Base-by-base conservation (phyloP, 2,113 vertebrate species). In the Cyprinodon tularosa region DNA sequence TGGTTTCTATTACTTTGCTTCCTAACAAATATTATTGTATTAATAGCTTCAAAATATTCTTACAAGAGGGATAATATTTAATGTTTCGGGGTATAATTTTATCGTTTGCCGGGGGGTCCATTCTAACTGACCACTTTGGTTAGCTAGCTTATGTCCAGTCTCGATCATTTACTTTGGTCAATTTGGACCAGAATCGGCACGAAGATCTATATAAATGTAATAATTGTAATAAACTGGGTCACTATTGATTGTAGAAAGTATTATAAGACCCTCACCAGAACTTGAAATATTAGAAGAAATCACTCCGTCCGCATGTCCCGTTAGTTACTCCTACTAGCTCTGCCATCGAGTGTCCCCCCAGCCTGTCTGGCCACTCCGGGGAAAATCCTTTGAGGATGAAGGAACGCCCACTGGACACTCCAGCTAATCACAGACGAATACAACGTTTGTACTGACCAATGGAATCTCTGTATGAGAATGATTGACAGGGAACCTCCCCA, bases 301-400 rank as follows among this genome's bases (percentile, higher is more conserved):
- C 90, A 84, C 84, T 76, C 72, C 71, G 89, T 88, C 90, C 89
- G 89, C 91, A 93, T 90, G 93, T 93, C 93, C 93, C 88, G 89
- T 86, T 91, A 92, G 84, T 37, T 86, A 82, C 91, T 92, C 85
- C 83, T 63, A 80, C 86, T 89, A 91, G 90, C 88, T 74, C 90
- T 90, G 89, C 92, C 91, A 93, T 94, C 93, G 93, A 79, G 88
- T 83, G 82, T 90, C 85, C 91, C 63, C 89, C 84, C 83, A 82
- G 86, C 82, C 80, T 66, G 89, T 91, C 87, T 84, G 77, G 70
- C 77, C 86, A 79, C 81, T 84, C 82, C 70, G 39, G 84, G 85
- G 75, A 80, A 72, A 84, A 86, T 80, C 87, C 84, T 76, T 66
- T 61, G 75, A 69, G 76, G 83, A 83, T 66, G 17, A 36, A 42